Conservation (phyloP, 2,113 vertebrate genomes). For the Sakesphorus luctuosus region DNA sequence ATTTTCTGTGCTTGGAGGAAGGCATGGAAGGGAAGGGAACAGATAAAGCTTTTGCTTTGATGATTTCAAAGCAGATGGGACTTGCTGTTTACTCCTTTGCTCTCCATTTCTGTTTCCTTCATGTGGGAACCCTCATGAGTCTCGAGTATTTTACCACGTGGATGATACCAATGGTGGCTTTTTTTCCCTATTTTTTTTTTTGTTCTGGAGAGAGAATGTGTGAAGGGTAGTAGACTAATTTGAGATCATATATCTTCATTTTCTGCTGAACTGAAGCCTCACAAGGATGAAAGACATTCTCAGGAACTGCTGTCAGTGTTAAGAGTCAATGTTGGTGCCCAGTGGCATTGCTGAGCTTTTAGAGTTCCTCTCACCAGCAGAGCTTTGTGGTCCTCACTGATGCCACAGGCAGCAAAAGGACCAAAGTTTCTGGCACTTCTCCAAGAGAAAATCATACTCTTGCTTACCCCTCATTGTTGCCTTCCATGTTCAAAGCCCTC, state of each 20-base stretch:
- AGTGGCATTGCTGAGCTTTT: neutral
- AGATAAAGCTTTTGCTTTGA: constrained; percentile 7
- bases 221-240: neutral
- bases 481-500: neutral
- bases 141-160: neutral
- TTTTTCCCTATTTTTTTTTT: neutral
- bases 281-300: neutral
- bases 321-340: neutral
- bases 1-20: neutral
- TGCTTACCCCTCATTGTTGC: neutral
- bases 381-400: neutral
- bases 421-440: neutral
- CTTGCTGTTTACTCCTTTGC: neutral
- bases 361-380: neutral
- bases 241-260: neutral
- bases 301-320: neutral
- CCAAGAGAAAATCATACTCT: neutral
- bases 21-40: neutral
- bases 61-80: neutral
- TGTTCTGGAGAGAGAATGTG: neutral
- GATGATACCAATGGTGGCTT: neutral
- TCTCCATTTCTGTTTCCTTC: neutral
- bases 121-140: neutral
- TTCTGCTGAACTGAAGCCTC: neutral
- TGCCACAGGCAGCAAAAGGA: neutral